phyloP scores from a whole-genome alignment of 2,888 invertebrate species.

The Myopa testacea region DNA sequence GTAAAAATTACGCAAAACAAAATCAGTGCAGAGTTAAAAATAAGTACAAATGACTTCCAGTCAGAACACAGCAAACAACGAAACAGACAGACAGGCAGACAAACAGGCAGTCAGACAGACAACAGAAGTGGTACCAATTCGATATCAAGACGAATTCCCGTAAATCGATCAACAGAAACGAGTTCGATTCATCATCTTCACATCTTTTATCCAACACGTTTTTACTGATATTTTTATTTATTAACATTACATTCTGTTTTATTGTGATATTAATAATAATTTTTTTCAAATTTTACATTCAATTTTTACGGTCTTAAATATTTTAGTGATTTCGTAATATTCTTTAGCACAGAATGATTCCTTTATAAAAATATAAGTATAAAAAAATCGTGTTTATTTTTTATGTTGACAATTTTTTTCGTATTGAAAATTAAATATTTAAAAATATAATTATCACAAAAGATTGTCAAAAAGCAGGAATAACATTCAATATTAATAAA shows the following conservation, averaged over 20 bases:
- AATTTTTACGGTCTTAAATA: not conserved
- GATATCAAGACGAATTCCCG: too few species aligned
- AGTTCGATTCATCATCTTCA: too few species aligned
- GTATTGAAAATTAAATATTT: not conserved
- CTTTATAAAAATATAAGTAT: too few species aligned
- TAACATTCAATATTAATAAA: not conserved
- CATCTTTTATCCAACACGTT: not conserved
- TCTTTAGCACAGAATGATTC: too few species aligned
- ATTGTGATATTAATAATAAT: too few species aligned
- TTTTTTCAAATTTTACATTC: not conserved
- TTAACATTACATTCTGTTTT: not conserved
- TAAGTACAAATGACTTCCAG: not conserved
- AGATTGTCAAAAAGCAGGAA: not conserved
- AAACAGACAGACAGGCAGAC: not conserved
- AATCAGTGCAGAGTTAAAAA: constrained; percentile 23
- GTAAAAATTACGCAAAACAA: constrained; percentile 6
- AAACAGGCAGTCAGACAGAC: not conserved
- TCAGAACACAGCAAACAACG: not conserved
- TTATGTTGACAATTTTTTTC: too few species aligned
- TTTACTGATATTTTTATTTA: not conserved
- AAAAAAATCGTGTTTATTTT: not conserved
- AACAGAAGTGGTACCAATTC: too few species aligned
- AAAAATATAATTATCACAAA: constrained; percentile 11
- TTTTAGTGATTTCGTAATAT: not conserved
- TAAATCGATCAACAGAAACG: too few species aligned